Percentiles rank a stretch among this genome's conserved stretches.
These are phyloP conservation scores for Myrmecophaga tridactyla DNA, from an alignment of 2,113 vertebrate genomes.

Conservation along the genomic window DNA sequence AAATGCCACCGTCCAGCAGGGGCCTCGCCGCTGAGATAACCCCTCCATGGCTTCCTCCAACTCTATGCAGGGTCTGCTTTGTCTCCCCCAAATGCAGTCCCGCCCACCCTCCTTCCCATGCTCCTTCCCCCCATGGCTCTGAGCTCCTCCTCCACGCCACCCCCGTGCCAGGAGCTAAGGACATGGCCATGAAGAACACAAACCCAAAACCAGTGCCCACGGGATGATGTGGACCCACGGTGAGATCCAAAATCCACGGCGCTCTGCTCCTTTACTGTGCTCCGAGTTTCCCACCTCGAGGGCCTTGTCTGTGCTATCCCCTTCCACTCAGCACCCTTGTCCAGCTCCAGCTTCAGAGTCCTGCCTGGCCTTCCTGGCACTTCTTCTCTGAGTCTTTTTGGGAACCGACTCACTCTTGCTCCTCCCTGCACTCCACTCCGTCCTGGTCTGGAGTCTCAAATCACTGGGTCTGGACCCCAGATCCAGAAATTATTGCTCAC, in stretches of 20 bases:
- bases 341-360: neutral
- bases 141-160: neutral
- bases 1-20: accelerated
- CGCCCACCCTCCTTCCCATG: accelerated
- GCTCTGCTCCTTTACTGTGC: too few relatives aligned
- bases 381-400: neutral
- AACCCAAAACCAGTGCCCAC: accelerated
- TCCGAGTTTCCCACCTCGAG: accelerated
- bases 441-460: neutral
- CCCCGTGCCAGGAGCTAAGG: neutral
- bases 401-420: accelerated
- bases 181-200: neutral
- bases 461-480: accelerated
- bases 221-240: accelerated
- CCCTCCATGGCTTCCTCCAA: neutral
- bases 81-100: accelerated
- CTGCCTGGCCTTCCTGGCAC: neutral
- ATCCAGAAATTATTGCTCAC: accelerated
- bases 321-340: accelerated
- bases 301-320: accelerated
- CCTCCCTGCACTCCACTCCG: accelerated
- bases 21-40: neutral
- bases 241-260: neutral
- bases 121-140: accelerated
- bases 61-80: accelerated